Evolutionary conservation across 2,797 vertebrate genomes (phyloP), one percentile per base, ranked within the genome.

Genomic region (Pseudopleuronectes americanus): DNA sequence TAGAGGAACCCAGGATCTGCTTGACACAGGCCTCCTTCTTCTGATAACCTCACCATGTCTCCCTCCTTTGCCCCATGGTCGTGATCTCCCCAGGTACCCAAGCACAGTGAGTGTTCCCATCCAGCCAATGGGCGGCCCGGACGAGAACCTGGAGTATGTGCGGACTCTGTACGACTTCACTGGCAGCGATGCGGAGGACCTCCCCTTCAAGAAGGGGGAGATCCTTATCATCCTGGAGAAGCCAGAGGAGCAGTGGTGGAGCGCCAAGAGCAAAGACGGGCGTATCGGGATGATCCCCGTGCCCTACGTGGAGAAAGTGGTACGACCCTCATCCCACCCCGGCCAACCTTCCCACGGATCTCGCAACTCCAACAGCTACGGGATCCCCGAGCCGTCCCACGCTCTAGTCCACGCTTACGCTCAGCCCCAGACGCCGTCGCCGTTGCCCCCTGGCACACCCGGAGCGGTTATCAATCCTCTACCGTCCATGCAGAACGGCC

Each of bases 231-330:
- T 99, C 74, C 83, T 99, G 59, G 98, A 99, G 81, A 99, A 99
- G 88, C 97, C 98, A 0, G 98, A 99, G 92, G 98, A 99, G 92
- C 98, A 99, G 91, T 99, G 98, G 98, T 99, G 98, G 98, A 99
- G 97, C 0, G 98, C 98, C 87, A 96, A 97, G 77, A 99, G 95
- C 90, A 98, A 97, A 91, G 97, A 99, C 21, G 98, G 98, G 58
- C 96, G 96, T 2, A 84, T 95, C 24, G 98, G 98, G 9, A 99
- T 99, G 98, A 99, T 99, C 85, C 98, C 98, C 2, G 98, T 99
- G 70, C 97, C 98, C 78, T 99, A 99, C 0, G 97, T 99, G 73
- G 98, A 99, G 92, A 99, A 98, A 96, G 75, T 99, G 68, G 91
- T 96, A 77, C 94, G 96, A 74, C 93, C 96, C n/a, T 91, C 95